Conservation (phyloP, 2,113 vertebrate species). For the Grammomys surdaster region DNA sequence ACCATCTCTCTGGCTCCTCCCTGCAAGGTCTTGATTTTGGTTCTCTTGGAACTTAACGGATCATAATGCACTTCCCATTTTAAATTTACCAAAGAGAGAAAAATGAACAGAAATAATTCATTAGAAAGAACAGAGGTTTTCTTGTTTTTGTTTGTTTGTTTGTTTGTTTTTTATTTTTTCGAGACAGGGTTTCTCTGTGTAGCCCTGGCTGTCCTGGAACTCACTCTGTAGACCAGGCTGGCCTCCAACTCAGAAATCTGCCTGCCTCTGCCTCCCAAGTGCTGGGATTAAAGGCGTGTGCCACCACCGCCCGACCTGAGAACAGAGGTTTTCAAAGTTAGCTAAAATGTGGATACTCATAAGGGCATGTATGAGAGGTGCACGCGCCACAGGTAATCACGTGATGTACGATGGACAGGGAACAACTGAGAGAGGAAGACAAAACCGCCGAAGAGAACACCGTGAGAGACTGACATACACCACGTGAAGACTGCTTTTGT, state of each 20-base stretch:
- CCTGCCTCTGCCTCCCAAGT: too few species aligned
- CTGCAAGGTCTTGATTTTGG: background rate
- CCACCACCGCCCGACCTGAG: too few species aligned
- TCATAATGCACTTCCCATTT: background rate
- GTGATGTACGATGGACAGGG: background rate
- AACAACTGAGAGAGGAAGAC: constrained; percentile 30
- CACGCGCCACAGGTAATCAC: background rate
- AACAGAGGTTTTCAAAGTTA: background rate
- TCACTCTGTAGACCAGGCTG: too few species aligned
- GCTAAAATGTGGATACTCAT: background rate
- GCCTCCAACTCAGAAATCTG: too few species aligned
- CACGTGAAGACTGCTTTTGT: constrained; percentile 35
- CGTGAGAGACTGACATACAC: constrained; percentile 12
- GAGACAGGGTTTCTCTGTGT: too few species aligned
- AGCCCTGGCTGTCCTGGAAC: too few species aligned
- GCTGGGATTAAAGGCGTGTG: too few species aligned
- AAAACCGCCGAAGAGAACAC: constrained; percentile 16
- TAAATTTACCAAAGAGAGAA: constrained; percentile 32
- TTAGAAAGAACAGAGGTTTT: background rate
- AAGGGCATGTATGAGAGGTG: background rate
- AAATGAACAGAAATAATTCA: background rate
- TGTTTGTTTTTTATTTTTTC: too few species aligned
- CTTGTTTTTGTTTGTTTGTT: too few species aligned
- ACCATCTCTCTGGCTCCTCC: background rate
- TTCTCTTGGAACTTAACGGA: background rate